Evolutionary conservation across 2,888 invertebrate genomes (phyloP).

Genomic region (Glaucopsyche alexis): DNA sequence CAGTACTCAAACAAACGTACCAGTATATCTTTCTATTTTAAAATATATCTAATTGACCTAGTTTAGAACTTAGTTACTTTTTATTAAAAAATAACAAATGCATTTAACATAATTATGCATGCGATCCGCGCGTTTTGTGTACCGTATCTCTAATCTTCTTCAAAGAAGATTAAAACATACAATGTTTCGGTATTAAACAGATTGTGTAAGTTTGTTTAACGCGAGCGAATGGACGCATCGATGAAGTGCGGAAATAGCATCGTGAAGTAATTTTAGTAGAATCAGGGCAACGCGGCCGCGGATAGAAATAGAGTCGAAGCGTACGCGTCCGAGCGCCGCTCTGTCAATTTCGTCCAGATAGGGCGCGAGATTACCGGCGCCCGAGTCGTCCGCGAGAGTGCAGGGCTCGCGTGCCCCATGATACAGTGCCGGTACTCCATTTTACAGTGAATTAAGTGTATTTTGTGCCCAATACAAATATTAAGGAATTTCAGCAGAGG

Average conservation of each 20-base stretch:
- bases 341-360: conserved; percentile 77
- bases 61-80: no score
- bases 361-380: conserved; percentile 67
- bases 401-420: conserved; percentile 44
- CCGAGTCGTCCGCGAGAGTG: conserved; percentile 36
- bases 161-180: neutral
- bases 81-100: no score
- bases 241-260: conserved; percentile 77
- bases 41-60: no score
- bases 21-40: no score
- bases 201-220: conserved; percentile 59
- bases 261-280: conserved; percentile 78
- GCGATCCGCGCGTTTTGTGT: no score
- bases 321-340: conserved; percentile 67
- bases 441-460: neutral
- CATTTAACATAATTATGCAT: no score
- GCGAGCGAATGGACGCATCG: conserved; percentile 59
- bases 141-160: no score
- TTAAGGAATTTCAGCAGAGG: neutral
- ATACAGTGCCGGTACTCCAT: conserved; percentile 47
- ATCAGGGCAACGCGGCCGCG: conserved; percentile 79
- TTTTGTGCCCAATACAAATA: neutral
- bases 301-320: conserved; percentile 73
- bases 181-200: conserved; percentile 33
- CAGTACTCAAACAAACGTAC: no score